Base-by-base conservation (phyloP, 2,797 vertebrate genomes). In the Avahi laniger region DNA sequence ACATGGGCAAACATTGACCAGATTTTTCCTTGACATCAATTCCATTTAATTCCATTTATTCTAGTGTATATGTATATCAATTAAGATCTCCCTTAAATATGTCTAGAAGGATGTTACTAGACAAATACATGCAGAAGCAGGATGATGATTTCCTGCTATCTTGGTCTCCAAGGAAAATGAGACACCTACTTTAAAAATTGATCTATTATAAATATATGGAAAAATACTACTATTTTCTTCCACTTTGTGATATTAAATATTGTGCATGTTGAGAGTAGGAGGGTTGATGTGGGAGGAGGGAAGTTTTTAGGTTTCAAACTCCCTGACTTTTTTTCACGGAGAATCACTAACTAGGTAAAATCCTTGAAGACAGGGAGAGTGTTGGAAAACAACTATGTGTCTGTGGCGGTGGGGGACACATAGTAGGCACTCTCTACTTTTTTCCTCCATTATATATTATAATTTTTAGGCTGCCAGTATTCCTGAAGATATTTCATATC, bases 231-330 rank as follows among this genome's bases (percentile, higher is more conserved):
- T 48, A 43, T 30, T 94, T 91, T 82, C 33, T 30, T 92, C 88
- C 87, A 63, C 80, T 46, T 90, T 80, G 20, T 88, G 30, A 63
- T 82, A 96, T 92, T 90, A 81, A 57, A 22, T 69, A 63, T 48
- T 63, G 3, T 59, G 0, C 30, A 12, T 81, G 0, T 83, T 48
- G 26, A 4, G 12, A 86, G 12, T 67, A 17, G 28, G 54, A 91
- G 30, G 28, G 3, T 5, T 35, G 12, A 75, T 54, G 15, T 30
- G 22, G 26, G 2, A 2, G 13, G 73, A 26, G 54, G 15, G 24
- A 96, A 85, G 11, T 35, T 92, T 15, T 50, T 20, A 80, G 80
- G 22, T 43, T 43, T 43, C 43, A 43, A 43, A 8, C 43, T 43
- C 20, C 89, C 3, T n/a, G 61, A 93, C 12, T 3, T 83, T 41